Evolutionary conservation across 2,113 vertebrate species (phyloP).

Genomic region (Oostethus manadensis): DNA sequence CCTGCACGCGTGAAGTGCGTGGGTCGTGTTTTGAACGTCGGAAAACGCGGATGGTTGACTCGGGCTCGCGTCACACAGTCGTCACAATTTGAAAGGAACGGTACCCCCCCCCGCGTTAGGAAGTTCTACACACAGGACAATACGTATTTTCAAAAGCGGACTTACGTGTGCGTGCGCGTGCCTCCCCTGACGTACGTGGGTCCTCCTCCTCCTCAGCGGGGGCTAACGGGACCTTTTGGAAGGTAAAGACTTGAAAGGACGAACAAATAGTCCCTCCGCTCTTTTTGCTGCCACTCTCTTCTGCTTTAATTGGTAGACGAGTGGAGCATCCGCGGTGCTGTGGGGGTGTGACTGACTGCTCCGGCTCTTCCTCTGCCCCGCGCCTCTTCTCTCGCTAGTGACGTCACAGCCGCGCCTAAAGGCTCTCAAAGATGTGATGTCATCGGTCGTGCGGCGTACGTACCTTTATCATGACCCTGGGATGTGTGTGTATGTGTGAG

Average conservation of each 20-base stretch:
- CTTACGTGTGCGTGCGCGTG: conserved; percentile 10
- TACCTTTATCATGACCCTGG: conserved; percentile 13
- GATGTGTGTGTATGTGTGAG: not conserved
- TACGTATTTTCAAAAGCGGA: not conserved
- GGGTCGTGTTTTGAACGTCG: not conserved
- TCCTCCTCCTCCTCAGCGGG: conserved; percentile 61
- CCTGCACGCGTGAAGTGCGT: not conserved
- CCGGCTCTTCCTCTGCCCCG: conserved; percentile 11
- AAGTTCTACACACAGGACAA: too few relatives aligned
- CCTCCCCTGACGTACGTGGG: conserved; percentile 26
- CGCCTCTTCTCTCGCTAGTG: conserved; percentile 27
- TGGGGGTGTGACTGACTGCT: conserved; percentile 29
- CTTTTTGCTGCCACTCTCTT: conserved; percentile 48
- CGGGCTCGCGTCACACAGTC: not conserved
- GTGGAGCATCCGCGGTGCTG: conserved; percentile 27
- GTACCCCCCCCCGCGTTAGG: not conserved
- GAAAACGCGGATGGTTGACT: not conserved
- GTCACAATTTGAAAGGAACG: not conserved
- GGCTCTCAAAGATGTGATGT: conserved; percentile 74
- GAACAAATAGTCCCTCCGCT: conserved; percentile 54
- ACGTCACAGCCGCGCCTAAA: conserved; percentile 75
- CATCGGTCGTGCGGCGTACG: conserved; percentile 40
- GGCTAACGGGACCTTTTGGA: conserved; percentile 42
- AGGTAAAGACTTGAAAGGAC: conserved; percentile 30
- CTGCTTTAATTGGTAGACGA: conserved; percentile 67